Evolutionary conservation across 2,113 vertebrate genomes (phyloP), one percentile per base, ranked within the genome.

Genomic region (Rhipidura dahli): DNA sequence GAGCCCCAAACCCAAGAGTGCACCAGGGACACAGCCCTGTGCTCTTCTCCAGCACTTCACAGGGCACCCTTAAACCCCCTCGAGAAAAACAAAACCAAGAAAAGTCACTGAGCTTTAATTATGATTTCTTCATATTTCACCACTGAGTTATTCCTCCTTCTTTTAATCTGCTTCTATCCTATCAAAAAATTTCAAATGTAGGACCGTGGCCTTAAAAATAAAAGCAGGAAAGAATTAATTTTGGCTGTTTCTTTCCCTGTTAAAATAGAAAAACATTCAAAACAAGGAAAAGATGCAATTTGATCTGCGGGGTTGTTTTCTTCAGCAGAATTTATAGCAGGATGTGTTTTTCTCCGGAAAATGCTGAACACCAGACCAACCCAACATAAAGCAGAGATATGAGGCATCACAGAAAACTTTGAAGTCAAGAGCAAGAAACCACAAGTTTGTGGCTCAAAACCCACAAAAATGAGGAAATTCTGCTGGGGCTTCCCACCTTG

Each of bases 401-500:
- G 37, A 91, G 18, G 85, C 72, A 70, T 85, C 82, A 39, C 70
- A 75, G 84, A 64, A 51, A 50, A 26, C 86, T 86, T 80, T 81
- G 81, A 90, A 93, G 81, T 37, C 45, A 66, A 59, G 63, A 63
- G 24, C 35, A 87, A 87, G 51, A 95, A 92, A 89, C 93, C 72
- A 47, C 64, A 92, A 81, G 60, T 81, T 35, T 35, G 95, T 54
- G 91, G 68, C 59, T 63, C 30, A 83, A 83, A 94, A 78, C 9
- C 91, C 70, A 0, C 92, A 91, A 84, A 75, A 82, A 70, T 37
- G 49, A 89, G 65, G 77, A 91, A 71, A 96, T 68, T 94, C 76
- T 94, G 66, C 57, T 90, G 76, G 37, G 71, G 87, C 50, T 86
- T 30, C 60, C 64, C 63, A 49, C 11, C 68, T 83, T 0, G 2